These are phyloP conservation scores for Cydia amplana DNA, from an alignment of 1,140 invertebrate genomes.

Conservation along the genomic window DNA sequence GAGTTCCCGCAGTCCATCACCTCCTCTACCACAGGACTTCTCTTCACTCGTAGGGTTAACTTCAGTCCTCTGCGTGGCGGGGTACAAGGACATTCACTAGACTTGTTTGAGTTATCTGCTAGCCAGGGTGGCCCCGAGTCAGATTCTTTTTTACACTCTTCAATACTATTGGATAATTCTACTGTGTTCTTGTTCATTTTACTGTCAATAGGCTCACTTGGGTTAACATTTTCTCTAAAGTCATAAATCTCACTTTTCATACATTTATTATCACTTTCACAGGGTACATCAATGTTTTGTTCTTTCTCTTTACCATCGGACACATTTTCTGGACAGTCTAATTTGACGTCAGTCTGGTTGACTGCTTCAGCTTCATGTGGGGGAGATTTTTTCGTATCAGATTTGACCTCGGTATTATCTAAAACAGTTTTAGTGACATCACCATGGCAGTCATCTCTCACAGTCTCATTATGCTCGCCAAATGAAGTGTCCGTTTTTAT, in stretches of 20 bases:
- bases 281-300: conserved; percentile 54
- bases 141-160: conserved; percentile 67
- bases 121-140: conserved; percentile 76
- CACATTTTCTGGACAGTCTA: conserved; percentile 45
- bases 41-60: conserved; percentile 90
- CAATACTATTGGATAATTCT: conserved; percentile 60
- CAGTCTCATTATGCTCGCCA: conserved; percentile 46
- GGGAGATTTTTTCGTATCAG: conserved; percentile 70
- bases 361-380: conserved; percentile 46
- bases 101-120: conserved; percentile 70
- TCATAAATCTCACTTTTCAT: conserved; percentile 73
- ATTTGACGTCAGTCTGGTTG: conserved; percentile 45
- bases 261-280: conserved; percentile 62
- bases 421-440: conserved; percentile 48
- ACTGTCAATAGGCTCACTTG: conserved; percentile 68
- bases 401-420: conserved; percentile 50
- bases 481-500: conserved; percentile 52
- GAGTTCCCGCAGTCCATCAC: conserved; percentile 90
- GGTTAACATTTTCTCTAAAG: conserved; percentile 76
- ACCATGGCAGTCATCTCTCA: conserved; percentile 39
- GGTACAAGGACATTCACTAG: conserved; percentile 78
- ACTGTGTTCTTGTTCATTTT: conserved; percentile 64
- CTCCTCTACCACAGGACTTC: conserved; percentile 91
- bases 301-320: conserved; percentile 45
- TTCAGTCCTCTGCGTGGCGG: conserved; percentile 86